These are phyloP conservation scores for Serinus canaria DNA, from an alignment of 2,113 vertebrate species.

Conservation along the genomic window DNA sequence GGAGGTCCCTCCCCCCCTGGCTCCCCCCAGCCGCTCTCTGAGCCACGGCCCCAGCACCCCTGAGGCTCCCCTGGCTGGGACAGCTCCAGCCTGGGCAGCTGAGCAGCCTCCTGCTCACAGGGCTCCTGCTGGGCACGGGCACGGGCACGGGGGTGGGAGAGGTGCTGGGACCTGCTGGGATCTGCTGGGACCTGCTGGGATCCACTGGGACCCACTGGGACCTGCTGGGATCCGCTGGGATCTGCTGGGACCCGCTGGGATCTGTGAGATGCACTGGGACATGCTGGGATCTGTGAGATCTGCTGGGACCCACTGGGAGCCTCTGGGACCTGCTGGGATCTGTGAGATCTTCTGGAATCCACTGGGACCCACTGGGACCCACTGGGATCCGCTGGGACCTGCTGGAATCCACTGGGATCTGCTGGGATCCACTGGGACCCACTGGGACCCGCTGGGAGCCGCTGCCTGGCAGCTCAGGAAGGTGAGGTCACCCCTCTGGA, in stretches of 20 bases:
- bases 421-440: neutral
- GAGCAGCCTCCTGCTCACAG: neutral
- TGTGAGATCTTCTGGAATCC: too few relatives aligned
- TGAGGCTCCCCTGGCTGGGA: neutral
- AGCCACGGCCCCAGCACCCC: neutral
- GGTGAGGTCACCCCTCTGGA: fast-evolving
- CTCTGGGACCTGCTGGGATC: too few relatives aligned
- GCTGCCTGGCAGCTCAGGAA: neutral
- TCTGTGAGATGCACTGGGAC: neutral
- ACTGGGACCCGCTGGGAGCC: neutral
- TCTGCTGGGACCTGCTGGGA: too few relatives aligned
- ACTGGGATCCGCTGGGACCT: too few relatives aligned
- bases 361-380: too few relatives aligned
- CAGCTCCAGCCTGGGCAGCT: neutral
- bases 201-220: too few relatives aligned
- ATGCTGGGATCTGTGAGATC: too few relatives aligned
- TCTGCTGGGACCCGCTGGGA: neutral
- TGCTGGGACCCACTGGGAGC: too few relatives aligned
- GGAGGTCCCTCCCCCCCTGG: neutral
- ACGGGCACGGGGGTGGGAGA: too few relatives aligned
- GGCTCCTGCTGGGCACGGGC: neutral
- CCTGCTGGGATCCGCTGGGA: too few relatives aligned
- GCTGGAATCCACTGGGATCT: neutral
- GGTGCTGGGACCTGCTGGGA: too few relatives aligned
- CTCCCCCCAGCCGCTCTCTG: too few relatives aligned